These are phyloP conservation scores for Cydia fagiglandana DNA, from an alignment of 1,140 invertebrate genomes.

Conservation along the genomic window DNA sequence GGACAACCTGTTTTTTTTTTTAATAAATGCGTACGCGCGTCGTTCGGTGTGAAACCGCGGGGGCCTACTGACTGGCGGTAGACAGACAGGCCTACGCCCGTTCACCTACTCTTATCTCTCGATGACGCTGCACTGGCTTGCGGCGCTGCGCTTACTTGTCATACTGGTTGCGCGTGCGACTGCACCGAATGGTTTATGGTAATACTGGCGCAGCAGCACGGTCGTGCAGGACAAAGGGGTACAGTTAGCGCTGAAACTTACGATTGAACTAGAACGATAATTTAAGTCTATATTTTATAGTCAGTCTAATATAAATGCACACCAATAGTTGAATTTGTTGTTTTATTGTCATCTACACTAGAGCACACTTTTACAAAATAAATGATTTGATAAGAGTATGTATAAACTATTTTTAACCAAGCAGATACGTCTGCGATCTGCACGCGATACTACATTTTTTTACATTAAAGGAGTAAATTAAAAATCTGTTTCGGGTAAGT, in stretches of 20 bases:
- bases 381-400: no score
- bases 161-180: conserved; percentile 47
- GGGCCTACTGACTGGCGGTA: conserved; percentile 57
- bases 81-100: conserved; percentile 57
- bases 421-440: no score
- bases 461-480: no score
- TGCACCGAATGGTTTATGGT: conserved; percentile 41
- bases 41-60: conserved; percentile 60
- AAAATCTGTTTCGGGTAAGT: no score
- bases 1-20: conserved; percentile 58
- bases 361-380: no score
- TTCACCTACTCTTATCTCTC: conserved; percentile 68
- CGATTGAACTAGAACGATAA: conserved; percentile 4
- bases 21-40: conserved; percentile 53
- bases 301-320: not conserved
- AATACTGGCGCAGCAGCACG: not conserved
- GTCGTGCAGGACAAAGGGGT: conserved; percentile 18
- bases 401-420: no score
- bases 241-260: not conserved
- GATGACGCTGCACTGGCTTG: conserved; percentile 54
- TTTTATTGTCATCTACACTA: not conserved
- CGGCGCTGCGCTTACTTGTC: conserved; percentile 50
- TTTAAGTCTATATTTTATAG: not conserved
- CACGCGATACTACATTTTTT: no score
- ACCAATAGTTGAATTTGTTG: not conserved